Percentiles rank a stretch among this genome's conserved stretches.
Conservation (phyloP, 2,113 vertebrate species). For the Sapajus apella region DNA sequence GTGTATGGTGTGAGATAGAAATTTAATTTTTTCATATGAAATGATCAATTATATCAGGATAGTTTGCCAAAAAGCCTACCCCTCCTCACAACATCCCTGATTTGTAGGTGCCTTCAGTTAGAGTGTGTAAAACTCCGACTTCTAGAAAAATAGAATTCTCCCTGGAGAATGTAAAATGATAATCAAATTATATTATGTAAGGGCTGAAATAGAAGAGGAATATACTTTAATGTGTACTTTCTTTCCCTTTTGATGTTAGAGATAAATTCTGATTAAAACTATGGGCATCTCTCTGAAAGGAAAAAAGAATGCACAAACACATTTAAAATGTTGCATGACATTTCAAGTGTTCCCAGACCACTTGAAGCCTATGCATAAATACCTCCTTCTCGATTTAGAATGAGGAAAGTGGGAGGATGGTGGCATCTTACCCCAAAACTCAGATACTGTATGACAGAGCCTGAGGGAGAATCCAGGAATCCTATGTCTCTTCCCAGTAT, state of each 20-base stretch:
- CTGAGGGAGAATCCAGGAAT: neutral
- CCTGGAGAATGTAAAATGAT: conserved; percentile 15
- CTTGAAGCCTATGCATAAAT: neutral
- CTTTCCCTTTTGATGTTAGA: neutral
- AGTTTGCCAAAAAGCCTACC: neutral
- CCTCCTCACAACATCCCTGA: neutral
- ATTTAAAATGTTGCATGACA: neutral
- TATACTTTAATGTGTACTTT: neutral
- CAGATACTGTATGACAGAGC: neutral
- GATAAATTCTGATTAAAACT: neutral
- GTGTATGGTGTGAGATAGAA: conserved; percentile 1
- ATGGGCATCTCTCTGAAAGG: neutral
- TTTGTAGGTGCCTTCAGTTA: neutral
- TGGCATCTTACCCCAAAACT: neutral
- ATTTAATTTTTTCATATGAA: conserved; percentile 1
- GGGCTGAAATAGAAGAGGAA: neutral
- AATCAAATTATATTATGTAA: neutral
- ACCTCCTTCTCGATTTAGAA: neutral
- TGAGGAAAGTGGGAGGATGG: neutral
- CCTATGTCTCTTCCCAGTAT: neutral
- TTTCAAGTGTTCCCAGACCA: neutral
- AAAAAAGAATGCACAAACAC: neutral
- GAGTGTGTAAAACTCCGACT: neutral
- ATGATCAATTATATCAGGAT: neutral
- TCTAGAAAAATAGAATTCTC: conserved; percentile 24